Percentiles rank a stretch among this genome's conserved stretches.
Conservation (phyloP, 2,797 vertebrate genomes). For the Smutsia gigantea region DNA sequence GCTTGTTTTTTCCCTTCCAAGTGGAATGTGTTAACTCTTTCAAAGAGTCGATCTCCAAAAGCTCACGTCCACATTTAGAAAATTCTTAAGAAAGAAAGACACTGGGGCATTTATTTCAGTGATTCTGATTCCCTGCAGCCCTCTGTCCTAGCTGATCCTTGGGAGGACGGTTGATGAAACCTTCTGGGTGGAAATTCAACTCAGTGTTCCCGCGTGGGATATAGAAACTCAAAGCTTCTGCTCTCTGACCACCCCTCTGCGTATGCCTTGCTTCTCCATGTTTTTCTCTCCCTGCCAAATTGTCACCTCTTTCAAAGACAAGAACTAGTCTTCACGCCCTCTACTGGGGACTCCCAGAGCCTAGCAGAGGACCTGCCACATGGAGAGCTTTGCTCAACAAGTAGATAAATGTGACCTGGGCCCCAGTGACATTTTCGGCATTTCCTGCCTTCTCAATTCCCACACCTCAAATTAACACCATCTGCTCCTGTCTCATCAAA, state of each 20-base stretch:
- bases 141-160: neutral
- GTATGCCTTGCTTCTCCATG: neutral
- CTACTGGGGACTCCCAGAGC: neutral
- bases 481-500: slow-evolving; percentile 24
- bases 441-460: neutral
- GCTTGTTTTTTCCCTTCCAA: slow-evolving; percentile 63
- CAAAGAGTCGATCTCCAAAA: neutral
- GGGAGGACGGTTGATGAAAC: neutral
- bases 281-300: neutral
- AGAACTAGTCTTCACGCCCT: neutral
- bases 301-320: neutral
- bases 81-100: neutral
- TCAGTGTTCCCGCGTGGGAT: neutral
- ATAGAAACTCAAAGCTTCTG: neutral
- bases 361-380: neutral
- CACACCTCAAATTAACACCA: neutral
- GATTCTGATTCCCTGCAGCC: neutral
- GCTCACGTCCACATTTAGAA: neutral
- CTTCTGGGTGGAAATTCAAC: neutral
- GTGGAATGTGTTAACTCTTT: slow-evolving; percentile 67
- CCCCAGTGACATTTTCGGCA: neutral
- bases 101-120: neutral
- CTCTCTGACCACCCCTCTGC: neutral
- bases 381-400: slow-evolving; percentile 17
- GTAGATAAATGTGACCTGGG: neutral